Evolutionary conservation across 2,797 vertebrate genomes (phyloP), one percentile per base, ranked within the genome.

Genomic region (Hybognathus amarus): DNA sequence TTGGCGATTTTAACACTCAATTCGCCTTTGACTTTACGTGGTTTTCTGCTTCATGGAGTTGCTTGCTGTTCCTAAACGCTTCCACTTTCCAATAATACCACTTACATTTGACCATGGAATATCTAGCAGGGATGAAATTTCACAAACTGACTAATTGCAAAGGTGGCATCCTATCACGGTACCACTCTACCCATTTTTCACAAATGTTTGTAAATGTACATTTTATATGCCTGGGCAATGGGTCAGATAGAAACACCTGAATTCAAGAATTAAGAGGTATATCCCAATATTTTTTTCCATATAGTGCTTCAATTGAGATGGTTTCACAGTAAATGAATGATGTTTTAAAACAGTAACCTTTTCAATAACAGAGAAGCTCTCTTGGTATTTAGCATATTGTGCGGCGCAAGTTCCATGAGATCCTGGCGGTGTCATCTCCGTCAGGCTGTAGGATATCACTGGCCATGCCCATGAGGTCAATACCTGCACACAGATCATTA

Each of bases 311-410:
- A 15, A 61, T 7, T 40, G 36, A 42, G 36, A 50, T 50, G 10
- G 27, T 50, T 40, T 33, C 5, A 67, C 1, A 6, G 22, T 50
- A 24, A 5, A 59, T 12, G 2, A 24, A 40, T 18, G 7, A 36
- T 36, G 10, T 2, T 12, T 9, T 36, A 12, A 22, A 45, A 71
- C 20, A 38, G 5, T 4, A n/a, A 97, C 97, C 96, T 93, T 96
- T 92, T 98, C 97, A 0, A 98, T 94, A 85, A 96, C 93, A 0
- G 86, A 93, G 92, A 98, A 98, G 0, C 95, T 94, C 78, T 98
- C 95, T 85, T 98, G 97, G 56, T 93, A 96, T 3, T 79, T 91
- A 33, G 1, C 0, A n/a, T 86, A 98, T 86, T 0, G 81, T 87
- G 17, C 75, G 89, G 0, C 89, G 92, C 0, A 97, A 0, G 77